A percentile compares a stretch with the other conserved stretches of the same genome.
Conservation (phyloP, 1,140 invertebrate genomes). For the Nasonia giraulti region DNA sequence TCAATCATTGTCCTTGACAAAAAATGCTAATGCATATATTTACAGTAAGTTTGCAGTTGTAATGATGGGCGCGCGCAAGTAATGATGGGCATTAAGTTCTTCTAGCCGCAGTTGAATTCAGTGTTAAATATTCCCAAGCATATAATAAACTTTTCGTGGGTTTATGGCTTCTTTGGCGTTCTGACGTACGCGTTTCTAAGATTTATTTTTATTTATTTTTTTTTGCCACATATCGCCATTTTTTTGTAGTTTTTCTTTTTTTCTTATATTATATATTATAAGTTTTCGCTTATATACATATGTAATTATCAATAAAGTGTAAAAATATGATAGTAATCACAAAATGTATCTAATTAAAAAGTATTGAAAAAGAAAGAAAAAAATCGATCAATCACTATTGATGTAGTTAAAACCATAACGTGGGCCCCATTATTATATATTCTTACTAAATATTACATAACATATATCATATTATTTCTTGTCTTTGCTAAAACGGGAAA, state of each 20-base stretch:
- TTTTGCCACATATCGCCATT: slow-evolving; percentile 15
- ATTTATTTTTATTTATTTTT: slow-evolving; percentile 5
- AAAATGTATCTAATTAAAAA: slow-evolving; percentile 58
- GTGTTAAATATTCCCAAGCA: not conserved
- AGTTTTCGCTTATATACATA: slow-evolving; percentile 60
- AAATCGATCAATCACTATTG: slow-evolving; percentile 60
- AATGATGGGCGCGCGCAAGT: not conserved
- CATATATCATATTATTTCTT: slow-evolving; percentile 71
- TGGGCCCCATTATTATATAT: slow-evolving; percentile 70
- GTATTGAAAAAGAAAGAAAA: slow-evolving; percentile 59
- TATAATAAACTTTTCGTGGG: not conserved
- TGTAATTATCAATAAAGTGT: slow-evolving; percentile 59
- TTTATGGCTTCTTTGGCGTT: not conserved
- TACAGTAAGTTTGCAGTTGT: not conserved
- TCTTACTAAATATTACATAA: slow-evolving; percentile 73
- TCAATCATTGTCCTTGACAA: not conserved
- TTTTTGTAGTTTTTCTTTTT: slow-evolving; percentile 40
- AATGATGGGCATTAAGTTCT: slow-evolving; percentile 29
- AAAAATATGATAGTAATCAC: slow-evolving; percentile 60
- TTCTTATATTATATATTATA: slow-evolving; percentile 56
- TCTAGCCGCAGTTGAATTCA: not conserved
- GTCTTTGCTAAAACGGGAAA: slow-evolving; percentile 61
- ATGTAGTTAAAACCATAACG: slow-evolving; percentile 66
- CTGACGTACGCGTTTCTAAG: not conserved
- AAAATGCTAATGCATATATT: not conserved